Conservation (phyloP, 2,113 vertebrate genomes). For the Dicerorhinus sumatrensis region DNA sequence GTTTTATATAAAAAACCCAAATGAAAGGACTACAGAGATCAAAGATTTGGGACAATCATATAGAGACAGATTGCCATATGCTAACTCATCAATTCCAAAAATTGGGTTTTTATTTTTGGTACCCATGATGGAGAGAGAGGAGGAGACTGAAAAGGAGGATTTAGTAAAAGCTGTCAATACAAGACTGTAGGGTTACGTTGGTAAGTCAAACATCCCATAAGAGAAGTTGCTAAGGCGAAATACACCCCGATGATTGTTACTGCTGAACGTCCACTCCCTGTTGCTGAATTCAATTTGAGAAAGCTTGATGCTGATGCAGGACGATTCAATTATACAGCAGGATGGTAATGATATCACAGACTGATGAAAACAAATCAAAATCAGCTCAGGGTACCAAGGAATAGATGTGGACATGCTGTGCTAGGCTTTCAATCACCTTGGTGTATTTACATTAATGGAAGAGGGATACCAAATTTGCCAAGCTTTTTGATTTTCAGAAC, state of each 20-base stretch:
- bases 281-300: slow-evolving; percentile 77
- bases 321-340: slow-evolving; percentile 75
- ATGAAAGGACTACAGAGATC: slow-evolving; percentile 83
- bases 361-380: slow-evolving; percentile 71
- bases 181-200: background rate
- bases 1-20: slow-evolving; percentile 86
- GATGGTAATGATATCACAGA: slow-evolving; percentile 70
- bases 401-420: slow-evolving; percentile 34
- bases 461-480: slow-evolving; percentile 55
- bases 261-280: slow-evolving; percentile 75
- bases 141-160: slow-evolving; percentile 32
- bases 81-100: slow-evolving; percentile 79
- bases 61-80: slow-evolving; percentile 80
- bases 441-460: slow-evolving; percentile 42
- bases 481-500: slow-evolving; percentile 65
- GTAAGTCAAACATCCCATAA: slow-evolving; percentile 67
- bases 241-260: slow-evolving; percentile 68
- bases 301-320: slow-evolving; percentile 78
- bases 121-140: background rate
- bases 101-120: slow-evolving; percentile 64
- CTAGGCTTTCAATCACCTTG: slow-evolving; percentile 33
- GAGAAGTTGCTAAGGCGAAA: slow-evolving; percentile 68
- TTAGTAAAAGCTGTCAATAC: slow-evolving; percentile 25
- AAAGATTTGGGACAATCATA: slow-evolving; percentile 83
- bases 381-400: slow-evolving; percentile 51